Percentiles rank a stretch among this genome's conserved stretches.
Conservation (phyloP, 2,113 vertebrate genomes). For the Gasterosteus nipponicus region DNA sequence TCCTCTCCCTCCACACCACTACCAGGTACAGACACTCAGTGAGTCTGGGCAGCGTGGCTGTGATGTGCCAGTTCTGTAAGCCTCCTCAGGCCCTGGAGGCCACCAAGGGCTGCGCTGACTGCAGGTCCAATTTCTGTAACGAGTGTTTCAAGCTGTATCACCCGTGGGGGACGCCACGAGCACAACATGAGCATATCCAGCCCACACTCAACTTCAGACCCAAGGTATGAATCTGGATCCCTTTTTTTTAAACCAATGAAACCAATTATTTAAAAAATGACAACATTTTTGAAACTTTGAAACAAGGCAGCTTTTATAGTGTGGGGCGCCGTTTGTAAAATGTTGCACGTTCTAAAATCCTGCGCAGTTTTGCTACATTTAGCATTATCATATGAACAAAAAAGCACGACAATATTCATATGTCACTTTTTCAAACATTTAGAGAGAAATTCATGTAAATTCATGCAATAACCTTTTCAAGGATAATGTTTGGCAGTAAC, state of each 20-base stretch:
- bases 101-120: constrained; percentile 96
- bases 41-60: constrained; percentile 82
- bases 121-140: constrained; percentile 94
- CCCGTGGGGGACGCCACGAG: constrained; percentile 96
- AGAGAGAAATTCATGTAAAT: too few species aligned
- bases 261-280: not conserved
- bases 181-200: constrained; percentile 92
- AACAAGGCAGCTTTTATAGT: not conserved
- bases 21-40: constrained; percentile 83
- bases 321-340: too few species aligned
- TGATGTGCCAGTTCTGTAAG: constrained; percentile 97
- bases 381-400: too few species aligned
- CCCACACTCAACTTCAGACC: constrained; percentile 95
- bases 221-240: constrained; percentile 82
- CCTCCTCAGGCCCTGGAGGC: constrained; percentile 90
- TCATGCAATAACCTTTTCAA: too few species aligned
- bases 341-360: too few species aligned
- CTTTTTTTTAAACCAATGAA: not conserved
- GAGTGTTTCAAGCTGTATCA: constrained; percentile 99
- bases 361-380: too few species aligned
- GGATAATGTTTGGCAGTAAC: too few species aligned
- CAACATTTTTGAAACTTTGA: not conserved
- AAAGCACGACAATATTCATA: too few species aligned
- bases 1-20: not conserved
- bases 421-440: too few species aligned